Conservation (phyloP, 1,140 invertebrate genomes). For the Triops cancriformis region DNA sequence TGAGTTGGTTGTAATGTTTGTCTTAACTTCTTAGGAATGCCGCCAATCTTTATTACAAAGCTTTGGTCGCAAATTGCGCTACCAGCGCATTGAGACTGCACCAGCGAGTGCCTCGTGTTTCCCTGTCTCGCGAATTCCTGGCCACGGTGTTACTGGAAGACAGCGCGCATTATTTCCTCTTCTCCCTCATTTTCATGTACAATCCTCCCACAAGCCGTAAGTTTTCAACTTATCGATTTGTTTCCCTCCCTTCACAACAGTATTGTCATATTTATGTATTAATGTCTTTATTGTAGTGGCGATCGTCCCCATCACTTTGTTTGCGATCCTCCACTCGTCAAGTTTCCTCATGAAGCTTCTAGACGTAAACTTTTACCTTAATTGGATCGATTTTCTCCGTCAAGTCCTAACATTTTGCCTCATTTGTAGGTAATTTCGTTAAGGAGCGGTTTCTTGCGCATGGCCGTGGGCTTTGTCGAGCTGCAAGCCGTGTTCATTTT, state of each 20-base stretch:
- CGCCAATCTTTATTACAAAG: slow-evolving; percentile 80
- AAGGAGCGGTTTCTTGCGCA: slow-evolving; percentile 74
- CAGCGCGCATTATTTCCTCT: slow-evolving; percentile 92
- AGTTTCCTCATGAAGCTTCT: slow-evolving; percentile 79
- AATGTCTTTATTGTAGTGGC: slow-evolving; percentile 53
- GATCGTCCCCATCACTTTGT: slow-evolving; percentile 77
- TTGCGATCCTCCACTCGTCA: slow-evolving; percentile 80
- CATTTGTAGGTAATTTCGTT: slow-evolving; percentile 66
- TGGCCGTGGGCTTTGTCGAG: slow-evolving; percentile 75
- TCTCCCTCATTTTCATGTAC: slow-evolving; percentile 85
- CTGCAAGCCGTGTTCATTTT: slow-evolving; percentile 79
- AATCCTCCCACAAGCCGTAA: slow-evolving; percentile 79
- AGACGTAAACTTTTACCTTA: slow-evolving; percentile 64
- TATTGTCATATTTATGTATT: background rate
- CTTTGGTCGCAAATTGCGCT: slow-evolving; percentile 79
- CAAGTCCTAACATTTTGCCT: slow-evolving; percentile 32
- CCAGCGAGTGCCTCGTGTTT: slow-evolving; percentile 75
- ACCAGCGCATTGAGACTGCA: slow-evolving; percentile 87
- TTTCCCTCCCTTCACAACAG: background rate
- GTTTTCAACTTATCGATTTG: background rate
- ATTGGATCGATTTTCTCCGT: slow-evolving; percentile 20
- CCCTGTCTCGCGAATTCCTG: slow-evolving; percentile 71
- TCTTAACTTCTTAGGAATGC: slow-evolving; percentile 53
- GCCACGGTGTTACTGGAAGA: slow-evolving; percentile 74
- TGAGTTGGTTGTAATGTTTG: no score